Base-by-base conservation (phyloP, 2,888 invertebrate genomes). In the Elmis aenea region DNA sequence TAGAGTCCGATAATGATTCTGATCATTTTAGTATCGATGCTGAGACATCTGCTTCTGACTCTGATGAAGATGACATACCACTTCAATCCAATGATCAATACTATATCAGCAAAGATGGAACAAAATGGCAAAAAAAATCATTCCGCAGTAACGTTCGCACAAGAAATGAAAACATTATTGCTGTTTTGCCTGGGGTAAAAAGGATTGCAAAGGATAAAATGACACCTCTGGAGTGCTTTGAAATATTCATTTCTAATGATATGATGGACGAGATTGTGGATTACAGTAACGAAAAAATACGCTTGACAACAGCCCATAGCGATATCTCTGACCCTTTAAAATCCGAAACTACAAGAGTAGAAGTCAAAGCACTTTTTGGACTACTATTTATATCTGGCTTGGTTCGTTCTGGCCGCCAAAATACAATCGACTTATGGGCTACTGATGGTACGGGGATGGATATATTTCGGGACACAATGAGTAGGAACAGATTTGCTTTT, bases 381-480 rank as follows among this genome's bases (percentile, higher is more conserved):
- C 21, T 29, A n/a, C 21, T 21, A 4, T 29, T n/a, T 21, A 5
- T 29, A 29, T 29, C 21, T 4, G 30, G 30, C n/a, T 8, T 21
- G 21, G 21, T n/a, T n/a, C 16, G 30, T 21, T 20, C 20, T 20
- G 11, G 12, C 21, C 30, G 20, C n/a, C 8, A 20, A 22, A 21
- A 11, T 18, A 21, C 21, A 29, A 29, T 20, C 3, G 20, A 29
- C 5, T 8, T 18, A 6, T 18, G 18, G 18, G 27, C 27, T 8
- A 27, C 21, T 9, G 18, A 21, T 18, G 20, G 30, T 6, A 29
- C 30, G 4, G 30, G 30, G 10, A 29, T 21, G 16, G 20, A 29
- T 6, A 18, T 29, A 5, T 29, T 29, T 20, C 18, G 21, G n/a
- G 30, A 20, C 21, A 22, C 20, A 6, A 29, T 29, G 30, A 21